Percentiles rank a stretch among this genome's conserved stretches.
Conservation (phyloP, 2,888 invertebrate species). For the Meteorus cinctellus region DNA sequence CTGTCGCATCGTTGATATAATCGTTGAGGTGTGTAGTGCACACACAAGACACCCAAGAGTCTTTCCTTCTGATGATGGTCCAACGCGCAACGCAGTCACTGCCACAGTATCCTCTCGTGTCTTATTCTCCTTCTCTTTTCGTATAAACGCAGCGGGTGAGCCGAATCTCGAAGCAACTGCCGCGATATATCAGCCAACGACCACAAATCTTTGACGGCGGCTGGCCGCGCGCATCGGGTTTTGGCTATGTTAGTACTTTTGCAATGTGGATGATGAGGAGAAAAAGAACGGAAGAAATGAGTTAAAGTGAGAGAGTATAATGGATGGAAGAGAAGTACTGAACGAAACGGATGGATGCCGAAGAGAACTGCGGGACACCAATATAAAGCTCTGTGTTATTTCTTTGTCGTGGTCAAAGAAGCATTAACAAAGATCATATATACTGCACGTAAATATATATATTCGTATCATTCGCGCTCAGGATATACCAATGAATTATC, state of each 20-base stretch:
- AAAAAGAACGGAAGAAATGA: constrained; percentile 28
- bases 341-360: constrained; percentile 42
- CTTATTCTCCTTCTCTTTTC: constrained; percentile 26
- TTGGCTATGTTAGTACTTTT: constrained; percentile 31
- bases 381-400: constrained; percentile 46
- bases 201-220: constrained; percentile 63
- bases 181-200: constrained; percentile 67
- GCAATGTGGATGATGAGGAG: constrained; percentile 41
- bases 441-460: not conserved
- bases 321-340: constrained; percentile 14
- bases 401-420: constrained; percentile 43
- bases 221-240: constrained; percentile 49
- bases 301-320: not conserved
- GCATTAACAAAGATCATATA: constrained; percentile 33
- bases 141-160: constrained; percentile 32
- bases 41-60: constrained; percentile 24
- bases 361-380: constrained; percentile 49
- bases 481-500: constrained; percentile 32
- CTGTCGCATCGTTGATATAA: constrained; percentile 28
- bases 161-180: constrained; percentile 57
- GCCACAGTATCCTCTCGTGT: not conserved
- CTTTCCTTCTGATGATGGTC: constrained; percentile 5
- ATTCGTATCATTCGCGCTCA: constrained; percentile 36
- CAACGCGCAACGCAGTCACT: not conserved
- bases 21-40: constrained; percentile 22